phyloP scores from a whole-genome alignment of 2,888 invertebrate genomes.

The Rhaphigaster nebulosa region DNA sequence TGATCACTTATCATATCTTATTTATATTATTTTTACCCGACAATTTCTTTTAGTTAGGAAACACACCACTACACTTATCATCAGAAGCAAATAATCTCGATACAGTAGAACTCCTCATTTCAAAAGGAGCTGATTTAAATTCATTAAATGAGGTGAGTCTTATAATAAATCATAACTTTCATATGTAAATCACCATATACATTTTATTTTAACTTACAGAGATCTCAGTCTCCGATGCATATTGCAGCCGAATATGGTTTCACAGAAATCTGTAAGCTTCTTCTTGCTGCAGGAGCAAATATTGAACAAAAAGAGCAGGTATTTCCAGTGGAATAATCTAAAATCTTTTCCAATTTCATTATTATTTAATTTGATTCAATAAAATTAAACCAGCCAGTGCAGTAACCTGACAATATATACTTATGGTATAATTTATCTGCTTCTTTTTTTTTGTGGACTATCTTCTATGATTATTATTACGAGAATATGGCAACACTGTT shows the following conservation, averaged over 20 bases:
- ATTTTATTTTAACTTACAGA: constrained; percentile 69
- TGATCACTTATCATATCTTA: not conserved
- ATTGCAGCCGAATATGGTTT: constrained; percentile 82
- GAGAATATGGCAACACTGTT: too few relatives aligned
- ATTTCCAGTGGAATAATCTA: constrained; percentile 23
- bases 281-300: constrained; percentile 77
- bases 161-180: not conserved
- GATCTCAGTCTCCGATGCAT: constrained; percentile 83
- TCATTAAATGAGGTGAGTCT: constrained; percentile 78
- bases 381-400: not conserved
- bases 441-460: too few relatives aligned
- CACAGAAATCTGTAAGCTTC: constrained; percentile 75
- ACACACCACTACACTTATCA: constrained; percentile 70
- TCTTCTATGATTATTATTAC: too few relatives aligned
- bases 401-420: not conserved
- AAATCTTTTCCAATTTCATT: not conserved
- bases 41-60: constrained; percentile 68
- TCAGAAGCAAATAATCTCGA: constrained; percentile 72
- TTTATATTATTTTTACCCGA: not conserved
- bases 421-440: not conserved
- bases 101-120: constrained; percentile 78
- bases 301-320: constrained; percentile 76
- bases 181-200: not conserved
- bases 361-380: not conserved
- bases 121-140: constrained; percentile 80